Base-by-base conservation (phyloP, 2,113 vertebrate genomes). In the Colius striatus region DNA sequence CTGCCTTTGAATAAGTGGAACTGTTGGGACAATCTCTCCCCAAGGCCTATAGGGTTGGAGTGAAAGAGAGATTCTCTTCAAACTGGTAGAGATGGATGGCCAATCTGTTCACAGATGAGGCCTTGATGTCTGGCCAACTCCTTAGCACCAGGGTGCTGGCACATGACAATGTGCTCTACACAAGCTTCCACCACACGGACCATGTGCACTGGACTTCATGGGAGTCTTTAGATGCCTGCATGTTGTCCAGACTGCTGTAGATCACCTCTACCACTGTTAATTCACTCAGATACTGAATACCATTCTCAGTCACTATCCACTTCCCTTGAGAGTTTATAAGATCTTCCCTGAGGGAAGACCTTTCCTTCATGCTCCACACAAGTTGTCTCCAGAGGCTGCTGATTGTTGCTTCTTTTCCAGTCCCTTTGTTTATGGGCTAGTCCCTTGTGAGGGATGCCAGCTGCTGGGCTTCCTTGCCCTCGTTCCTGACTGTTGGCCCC, bases 141-240 rank as follows among this genome's bases (percentile, higher is more conserved):
- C n/a, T 2, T 1, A 71, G 78, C 15, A 9, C 51, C 65, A 78
- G 53, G 29, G 41, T 63, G 73, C 36, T 68, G 76, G 68, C 3
- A 1, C 32, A 70, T 0, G 0, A 14, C 2, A 5, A 16, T 21
- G 36, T 5, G 2, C 47, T 66, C 65, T 47, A 27, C 8, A 34
- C 23, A 66, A 50, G 84, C 47, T 54, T 74, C 45, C 7, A 4
- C 38, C 0, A 0, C 21, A 4, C 10, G 11, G 68, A 38, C 30
- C 1, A 1, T 1, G 3, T 20, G 50, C 11, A 17, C 41, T 45
- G 51, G 82, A 38, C n/a, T 85, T 90, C 29, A 66, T 18, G 36
- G 0, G 6, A 15, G 21, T 47, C 30, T 71, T 62, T 2, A 38
- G 51, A 66, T 58, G 48, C 16, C 43, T 71, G 27, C 9, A 7